Evolutionary conservation across 2,797 vertebrate species (phyloP).

Genomic region (Chelmon rostratus): DNA sequence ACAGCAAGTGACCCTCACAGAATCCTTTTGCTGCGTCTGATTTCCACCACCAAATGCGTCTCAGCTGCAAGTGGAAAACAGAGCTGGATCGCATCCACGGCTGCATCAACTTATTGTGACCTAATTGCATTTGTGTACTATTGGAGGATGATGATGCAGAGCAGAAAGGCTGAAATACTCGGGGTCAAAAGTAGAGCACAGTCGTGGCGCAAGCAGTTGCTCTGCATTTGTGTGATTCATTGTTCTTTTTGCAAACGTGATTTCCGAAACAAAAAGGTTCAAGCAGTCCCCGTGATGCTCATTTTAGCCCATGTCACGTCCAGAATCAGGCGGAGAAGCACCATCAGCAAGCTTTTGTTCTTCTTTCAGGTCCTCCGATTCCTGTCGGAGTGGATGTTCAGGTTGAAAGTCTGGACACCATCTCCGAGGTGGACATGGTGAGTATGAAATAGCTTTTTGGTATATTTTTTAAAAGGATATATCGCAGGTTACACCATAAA

Average conservation of each 20-base stretch:
- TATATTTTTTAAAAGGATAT: background rate
- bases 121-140: conserved; percentile 76
- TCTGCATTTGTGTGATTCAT: conserved; percentile 23
- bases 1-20: conserved; percentile 29
- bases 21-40: conserved; percentile 12
- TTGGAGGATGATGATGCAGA: conserved; percentile 68
- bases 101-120: conserved; percentile 78
- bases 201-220: conserved; percentile 3
- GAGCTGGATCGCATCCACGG: conserved; percentile 60
- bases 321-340: background rate
- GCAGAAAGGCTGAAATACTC: conserved; percentile 71
- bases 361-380: conserved; percentile 91
- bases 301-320: background rate
- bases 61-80: conserved; percentile 50
- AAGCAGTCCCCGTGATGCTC: background rate
- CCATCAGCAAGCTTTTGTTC: background rate
- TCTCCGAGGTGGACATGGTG: conserved; percentile 99
- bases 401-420: conserved; percentile 97
- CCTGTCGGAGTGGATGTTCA: conserved; percentile 98
- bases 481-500: background rate
- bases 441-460: conserved; percentile 55
- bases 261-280: conserved; percentile 14
- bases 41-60: conserved; percentile 27
- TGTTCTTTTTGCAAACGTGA: conserved; percentile 25
- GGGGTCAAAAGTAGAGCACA: conserved; percentile 73